Evolutionary conservation across 2,797 vertebrate species (phyloP).

Genomic region (Rhinatrema bivittatum): DNA sequence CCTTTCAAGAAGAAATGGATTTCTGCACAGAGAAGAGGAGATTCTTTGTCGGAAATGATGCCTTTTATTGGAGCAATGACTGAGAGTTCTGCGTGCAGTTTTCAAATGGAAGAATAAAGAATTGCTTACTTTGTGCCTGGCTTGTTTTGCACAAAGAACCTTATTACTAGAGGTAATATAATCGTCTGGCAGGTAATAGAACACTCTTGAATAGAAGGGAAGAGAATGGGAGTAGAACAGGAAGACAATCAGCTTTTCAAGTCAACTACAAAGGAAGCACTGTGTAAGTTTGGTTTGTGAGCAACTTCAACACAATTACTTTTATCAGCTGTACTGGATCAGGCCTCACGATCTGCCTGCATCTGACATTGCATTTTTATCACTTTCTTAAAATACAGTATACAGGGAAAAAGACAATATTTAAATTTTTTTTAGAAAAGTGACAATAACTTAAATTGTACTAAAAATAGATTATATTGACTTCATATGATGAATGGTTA

Average conservation of each 20-base stretch:
- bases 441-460: too few relatives aligned
- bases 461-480: too few relatives aligned
- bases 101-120: constrained; percentile 39
- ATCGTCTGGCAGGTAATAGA: constrained; percentile 52
- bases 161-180: constrained; percentile 43
- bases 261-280: constrained; percentile 42
- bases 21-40: neutral
- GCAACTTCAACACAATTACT: too few relatives aligned
- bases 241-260: constrained; percentile 47
- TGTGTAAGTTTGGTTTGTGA: constrained; percentile 26
- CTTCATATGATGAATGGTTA: too few relatives aligned
- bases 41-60: neutral
- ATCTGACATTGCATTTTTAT: neutral
- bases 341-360: too few relatives aligned
- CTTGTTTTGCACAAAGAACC: too few relatives aligned
- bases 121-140: constrained; percentile 33
- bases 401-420: neutral
- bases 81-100: constrained; percentile 13
- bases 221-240: constrained; percentile 39
- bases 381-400: constrained; percentile 4
- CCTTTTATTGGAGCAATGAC: neutral
- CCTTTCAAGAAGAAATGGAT: neutral
- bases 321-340: too few relatives aligned
- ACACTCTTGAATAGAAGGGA: constrained; percentile 60
- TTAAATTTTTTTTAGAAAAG: constrained; percentile 18